A percentile compares a stretch with the other conserved stretches of the same genome.
phyloP scores from a whole-genome alignment of 2,113 vertebrate species.

The Phoxinus phoxinus region DNA sequence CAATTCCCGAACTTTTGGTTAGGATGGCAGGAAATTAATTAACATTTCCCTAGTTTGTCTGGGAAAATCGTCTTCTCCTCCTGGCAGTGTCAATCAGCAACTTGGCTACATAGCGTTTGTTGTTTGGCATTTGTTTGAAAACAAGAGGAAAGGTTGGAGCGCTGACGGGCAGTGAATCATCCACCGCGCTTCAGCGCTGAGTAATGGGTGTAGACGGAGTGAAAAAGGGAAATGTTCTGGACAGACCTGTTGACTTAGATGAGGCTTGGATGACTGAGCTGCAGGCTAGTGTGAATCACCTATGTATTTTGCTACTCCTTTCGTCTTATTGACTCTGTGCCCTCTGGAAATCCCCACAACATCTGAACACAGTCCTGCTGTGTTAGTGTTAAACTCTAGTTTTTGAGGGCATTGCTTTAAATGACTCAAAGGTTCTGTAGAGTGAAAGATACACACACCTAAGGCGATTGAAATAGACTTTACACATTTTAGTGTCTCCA shows the following conservation, averaged over 20 bases:
- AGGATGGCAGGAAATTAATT: background rate
- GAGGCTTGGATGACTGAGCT: background rate
- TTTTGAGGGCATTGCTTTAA: background rate
- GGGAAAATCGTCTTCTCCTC: slow-evolving; percentile 1
- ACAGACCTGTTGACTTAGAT: slow-evolving; percentile 25
- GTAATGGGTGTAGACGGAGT: background rate
- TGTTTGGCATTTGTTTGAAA: slow-evolving; percentile 42
- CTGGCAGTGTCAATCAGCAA: background rate
- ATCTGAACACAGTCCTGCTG: slow-evolving; percentile 19
- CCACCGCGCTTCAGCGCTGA: background rate
- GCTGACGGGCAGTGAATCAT: slow-evolving; percentile 30
- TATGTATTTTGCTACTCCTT: background rate
- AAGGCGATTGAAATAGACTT: background rate
- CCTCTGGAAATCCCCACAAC: slow-evolving; percentile 7
- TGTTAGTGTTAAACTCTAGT: background rate
- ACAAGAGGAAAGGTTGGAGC: background rate
- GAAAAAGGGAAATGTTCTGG: slow-evolving; percentile 18
- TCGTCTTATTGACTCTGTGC: background rate
- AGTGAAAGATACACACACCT: background rate
- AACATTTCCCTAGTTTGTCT: slow-evolving; percentile 29
- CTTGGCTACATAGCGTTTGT: slow-evolving; percentile 19
- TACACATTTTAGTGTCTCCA: background rate
- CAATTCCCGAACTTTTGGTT: background rate
- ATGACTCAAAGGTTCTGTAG: background rate
- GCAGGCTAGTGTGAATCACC: slow-evolving; percentile 26